Base-by-base conservation (phyloP, 2,113 vertebrate genomes). In the Peromyscus polionotus region DNA sequence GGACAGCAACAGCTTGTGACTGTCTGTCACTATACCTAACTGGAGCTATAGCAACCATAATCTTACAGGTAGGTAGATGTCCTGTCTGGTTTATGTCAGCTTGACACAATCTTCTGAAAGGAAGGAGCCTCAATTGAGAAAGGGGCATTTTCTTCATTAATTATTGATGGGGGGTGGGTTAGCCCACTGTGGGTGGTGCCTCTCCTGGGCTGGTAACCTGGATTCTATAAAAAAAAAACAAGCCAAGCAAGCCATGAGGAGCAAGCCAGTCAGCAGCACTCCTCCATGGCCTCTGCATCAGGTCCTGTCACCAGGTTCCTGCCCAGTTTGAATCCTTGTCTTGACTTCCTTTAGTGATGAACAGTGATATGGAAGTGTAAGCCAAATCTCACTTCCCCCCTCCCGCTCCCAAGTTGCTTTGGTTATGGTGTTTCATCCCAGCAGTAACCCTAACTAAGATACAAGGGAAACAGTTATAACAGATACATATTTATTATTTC, bases 1-100 rank as follows among this genome's bases (percentile, higher is more conserved):
- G 99, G 99, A 99, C 99, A 36, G 99, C 99, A 70, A 99, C 99
- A 76, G 99, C 99, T 14, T 99, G 99, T 95, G 99, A 99, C 72
- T 98, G 97, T 81, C 98, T 99, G 90, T 98, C 99, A 28, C 90
- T 97, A 96, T 99, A 99, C 94, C 98, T 99, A 54, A 99, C 97
- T 0, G 99, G 99, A 93, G 98, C 98, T 45, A 93, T 98, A 33
- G 99, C 99, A 11, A 97, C 98, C 72, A 97, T 99, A 76, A 98
- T 99, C 33, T 91, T 99, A 54, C 54, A 54, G 54, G 54, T 54
- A 54, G 54, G 54, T 54, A 54, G 12, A 14, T 54, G 54, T 54
- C 54, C 54, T 45, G 24, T 12, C 36, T 83, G 16, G 14, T 61
- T 83, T 61, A 6, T 85, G 24, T 65, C 59, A 42, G 4, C 39